Evolutionary conservation across 2,888 invertebrate species (phyloP).

Genomic region (Diarsia brunnea): DNA sequence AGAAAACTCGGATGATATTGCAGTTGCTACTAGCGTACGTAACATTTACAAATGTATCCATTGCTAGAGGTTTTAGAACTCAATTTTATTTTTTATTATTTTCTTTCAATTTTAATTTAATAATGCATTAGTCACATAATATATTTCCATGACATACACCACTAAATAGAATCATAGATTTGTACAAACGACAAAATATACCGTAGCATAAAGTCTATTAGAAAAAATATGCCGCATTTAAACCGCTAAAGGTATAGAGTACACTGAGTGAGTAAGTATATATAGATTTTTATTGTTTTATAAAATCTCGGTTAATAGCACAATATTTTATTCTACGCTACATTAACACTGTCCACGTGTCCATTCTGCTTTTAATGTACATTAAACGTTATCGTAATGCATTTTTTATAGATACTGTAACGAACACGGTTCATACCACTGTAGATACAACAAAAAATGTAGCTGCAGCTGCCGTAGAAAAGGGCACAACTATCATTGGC

Average conservation of each 20-base stretch:
- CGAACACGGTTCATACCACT: slow-evolving; percentile 66
- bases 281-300: slow-evolving; percentile 5
- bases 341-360: slow-evolving; percentile 45
- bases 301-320: slow-evolving; percentile 22
- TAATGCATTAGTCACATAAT: background rate
- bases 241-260: background rate
- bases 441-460: slow-evolving; percentile 70
- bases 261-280: too few relatives aligned
- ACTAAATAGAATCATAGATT: background rate
- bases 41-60: slow-evolving; percentile 20
- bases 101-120: background rate
- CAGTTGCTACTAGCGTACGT: slow-evolving; percentile 34
- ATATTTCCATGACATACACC: background rate
- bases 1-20: slow-evolving; percentile 41
- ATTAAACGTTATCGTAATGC: slow-evolving; percentile 33
- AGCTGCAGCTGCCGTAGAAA: slow-evolving; percentile 68
- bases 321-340: slow-evolving; percentile 26
- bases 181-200: background rate
- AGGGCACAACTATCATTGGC: slow-evolving; percentile 71
- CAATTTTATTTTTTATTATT: too few relatives aligned
- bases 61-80: background rate
- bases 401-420: slow-evolving; percentile 68
- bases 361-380: slow-evolving; percentile 11
- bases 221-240: background rate
- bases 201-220: background rate